These are phyloP conservation scores for Brachyistius frenatus DNA, from an alignment of 2,113 vertebrate species.

Conservation along the genomic window DNA sequence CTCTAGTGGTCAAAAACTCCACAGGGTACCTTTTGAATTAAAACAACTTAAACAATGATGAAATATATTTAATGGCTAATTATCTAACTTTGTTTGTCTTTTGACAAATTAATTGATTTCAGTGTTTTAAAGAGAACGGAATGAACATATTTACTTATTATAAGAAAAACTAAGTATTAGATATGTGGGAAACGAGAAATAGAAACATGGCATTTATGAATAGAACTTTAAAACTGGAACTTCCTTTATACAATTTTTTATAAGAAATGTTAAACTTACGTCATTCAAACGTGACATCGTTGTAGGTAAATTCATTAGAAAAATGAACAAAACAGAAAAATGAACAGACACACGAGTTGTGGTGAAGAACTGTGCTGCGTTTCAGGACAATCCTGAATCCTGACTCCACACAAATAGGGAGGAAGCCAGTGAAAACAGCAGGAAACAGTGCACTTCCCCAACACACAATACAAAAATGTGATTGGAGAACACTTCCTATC, in stretches of 20 bases:
- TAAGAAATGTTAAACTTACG: conserved; percentile 55
- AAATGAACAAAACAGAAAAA: background rate
- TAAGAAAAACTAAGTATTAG: no score
- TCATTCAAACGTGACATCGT: background rate
- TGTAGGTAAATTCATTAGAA: background rate
- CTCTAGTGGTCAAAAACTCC: background rate
- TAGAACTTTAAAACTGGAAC: background rate
- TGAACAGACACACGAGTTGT: background rate
- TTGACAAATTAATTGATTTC: no score
- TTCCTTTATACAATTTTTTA: background rate
- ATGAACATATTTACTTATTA: no score
- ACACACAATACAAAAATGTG: conserved; percentile 40
- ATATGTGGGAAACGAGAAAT: no score
- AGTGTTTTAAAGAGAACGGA: no score
- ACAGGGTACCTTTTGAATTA: background rate
- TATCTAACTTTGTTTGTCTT: no score
- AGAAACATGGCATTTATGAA: background rate
- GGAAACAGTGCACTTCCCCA: conserved; percentile 80
- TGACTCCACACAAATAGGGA: conserved; percentile 37
- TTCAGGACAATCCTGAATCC: conserved; percentile 49
- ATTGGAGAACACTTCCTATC: conserved; percentile 76
- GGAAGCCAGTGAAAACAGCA: conserved; percentile 77
- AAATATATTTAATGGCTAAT: background rate
- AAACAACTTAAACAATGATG: background rate
- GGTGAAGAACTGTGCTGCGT: conserved; percentile 16